Percentiles rank a stretch among this genome's conserved stretches.
Evolutionary conservation across 2,797 vertebrate genomes (phyloP).

Genomic region (Octomys mimax): DNA sequence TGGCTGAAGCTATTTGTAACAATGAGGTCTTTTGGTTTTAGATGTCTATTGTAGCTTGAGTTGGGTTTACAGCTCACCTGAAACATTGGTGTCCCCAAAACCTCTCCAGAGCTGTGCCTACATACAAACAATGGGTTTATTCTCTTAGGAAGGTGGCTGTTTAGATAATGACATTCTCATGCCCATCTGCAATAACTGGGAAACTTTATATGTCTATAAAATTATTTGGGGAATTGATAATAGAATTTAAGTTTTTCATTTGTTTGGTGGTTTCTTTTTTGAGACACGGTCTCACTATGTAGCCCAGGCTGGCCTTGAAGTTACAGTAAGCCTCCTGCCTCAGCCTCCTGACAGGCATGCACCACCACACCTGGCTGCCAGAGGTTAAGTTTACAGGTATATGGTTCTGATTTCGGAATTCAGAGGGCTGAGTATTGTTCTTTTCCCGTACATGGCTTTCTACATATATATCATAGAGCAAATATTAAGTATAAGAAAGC

Average conservation of each 20-base stretch:
- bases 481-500: constrained; percentile 1
- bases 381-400: neutral
- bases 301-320: neutral
- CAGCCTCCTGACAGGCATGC: neutral
- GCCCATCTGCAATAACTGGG: neutral
- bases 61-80: neutral
- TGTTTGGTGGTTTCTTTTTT: neutral
- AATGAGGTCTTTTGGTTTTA: neutral
- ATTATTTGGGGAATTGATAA: neutral
- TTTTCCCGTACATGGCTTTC: neutral
- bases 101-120: neutral
- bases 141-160: neutral
- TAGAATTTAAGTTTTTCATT: neutral
- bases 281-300: neutral
- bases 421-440: neutral
- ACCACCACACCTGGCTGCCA: neutral
- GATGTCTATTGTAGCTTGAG: neutral
- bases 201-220: neutral
- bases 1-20: neutral
- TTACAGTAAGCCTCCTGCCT: neutral
- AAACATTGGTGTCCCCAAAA: neutral
- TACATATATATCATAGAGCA: neutral
- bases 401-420: constrained; percentile 1
- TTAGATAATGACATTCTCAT: neutral
- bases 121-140: neutral